Base-by-base conservation (phyloP, 2,888 invertebrate species). In the Trichogramma dendrolimi region DNA sequence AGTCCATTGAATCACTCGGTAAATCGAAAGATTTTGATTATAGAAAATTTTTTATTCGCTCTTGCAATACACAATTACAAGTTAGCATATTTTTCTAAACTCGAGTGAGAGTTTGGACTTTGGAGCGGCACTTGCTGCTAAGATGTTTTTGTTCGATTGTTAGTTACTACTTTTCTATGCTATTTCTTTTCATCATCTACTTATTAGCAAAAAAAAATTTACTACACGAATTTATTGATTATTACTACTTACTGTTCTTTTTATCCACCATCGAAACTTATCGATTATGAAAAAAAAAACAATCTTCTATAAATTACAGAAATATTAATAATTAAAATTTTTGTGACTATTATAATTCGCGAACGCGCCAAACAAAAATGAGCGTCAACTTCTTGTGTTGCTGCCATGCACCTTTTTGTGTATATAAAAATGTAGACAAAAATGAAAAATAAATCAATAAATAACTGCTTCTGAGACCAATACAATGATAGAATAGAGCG, bases 321-420 rank as follows among this genome's bases (percentile, higher is more conserved):
- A 52, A 55, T 43, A 38, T 14, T 44, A 6, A 58, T 58, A 49
- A 55, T 53, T 60, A 5, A 63, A 27, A 68, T 69, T 69, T 69
- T 64, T 65, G 64, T 66, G 61, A 44, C 51, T 8, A 64, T 39
- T 7, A 43, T 50, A 7, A 67, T 67, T 61, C 75, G 75, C 81
- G 81, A 80, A 70, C 76, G 76, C 76, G 87, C 87, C 84, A 84
- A 84, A 88, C 88, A 87, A 87, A 87, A 89, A 89, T 89, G 89
- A 89, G 87, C 90, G 90, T 90, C 90, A 90, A 90, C 90, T 90
- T 90, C 90, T 90, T 85, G 83, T 83, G 82, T 81, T 74, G 67
- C 68, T 70, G 62, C 68, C 70, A 67, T 67, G 55, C 56, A 62
- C 59, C 61, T 49, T 62, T 27, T 49, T 27, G 55, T 63, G 55